Evolutionary conservation across 2,797 vertebrate species (phyloP), one percentile per base, ranked within the genome.

Genomic region (Oreonectes daqikongensis): DNA sequence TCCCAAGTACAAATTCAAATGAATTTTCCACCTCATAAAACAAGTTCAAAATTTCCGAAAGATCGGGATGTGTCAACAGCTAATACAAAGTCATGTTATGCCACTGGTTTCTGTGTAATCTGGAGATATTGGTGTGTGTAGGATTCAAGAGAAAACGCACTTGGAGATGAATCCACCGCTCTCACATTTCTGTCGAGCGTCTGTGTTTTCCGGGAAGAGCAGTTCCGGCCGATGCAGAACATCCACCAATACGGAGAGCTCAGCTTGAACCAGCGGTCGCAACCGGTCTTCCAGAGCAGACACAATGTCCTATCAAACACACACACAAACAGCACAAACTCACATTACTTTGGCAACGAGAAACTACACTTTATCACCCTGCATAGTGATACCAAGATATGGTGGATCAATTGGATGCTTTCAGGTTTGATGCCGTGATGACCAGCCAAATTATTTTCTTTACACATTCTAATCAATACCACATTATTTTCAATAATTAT

Each of bases 151-250:
- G 11, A 15, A 70, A 65, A 71, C 96, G 91, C 85, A 98, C 98
- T 98, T 99, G 88, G 97, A 99, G 86, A 99, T 99, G 86, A 99
- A 99, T 26, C 97, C 97, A 24, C 98, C 98, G 0, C 97, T 99
- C 86, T 99, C 96, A 64, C 98, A 99, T 85, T 99, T 99, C 86
- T 92, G 94, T 61, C 97, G 92, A 57, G 97, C 96, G 0, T 99
- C 97, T 0, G 98, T 99, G 93, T 99, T 98, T 83, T 99, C 98
- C 0, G 98, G 98, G 81, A 99, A 99, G 15, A 99, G 96, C 82
- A 99, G 92, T 84, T 99, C 98, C 0, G 98, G 97, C 30, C 96
- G 92, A 86, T 99, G 98, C 2, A 99, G 93, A 15, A 99, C 98
- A 12, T 99, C 97, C 48, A 99, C 98, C 1, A 99, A 93, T 10